Base-by-base conservation (phyloP, 2,113 vertebrate genomes). In the Lagopus leucura region DNA sequence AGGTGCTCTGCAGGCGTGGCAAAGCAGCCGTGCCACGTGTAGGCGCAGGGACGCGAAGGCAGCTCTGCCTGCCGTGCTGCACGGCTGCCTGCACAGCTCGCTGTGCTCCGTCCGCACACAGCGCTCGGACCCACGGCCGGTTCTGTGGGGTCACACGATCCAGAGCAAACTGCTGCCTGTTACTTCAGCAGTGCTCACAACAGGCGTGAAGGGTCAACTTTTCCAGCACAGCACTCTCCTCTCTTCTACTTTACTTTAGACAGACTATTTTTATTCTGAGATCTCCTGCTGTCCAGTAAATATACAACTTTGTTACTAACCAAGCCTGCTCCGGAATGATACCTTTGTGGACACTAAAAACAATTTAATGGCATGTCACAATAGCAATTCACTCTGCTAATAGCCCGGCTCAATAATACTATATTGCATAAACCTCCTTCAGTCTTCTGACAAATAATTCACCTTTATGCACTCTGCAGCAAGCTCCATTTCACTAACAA, bases 261-360 rank as follows among this genome's bases (percentile, higher is more conserved):
- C 80, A 97, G 43, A 91, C 94, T 92, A 74, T 95, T 98, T 95
- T 96, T 90, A 90, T 97, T 97, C 95, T 50, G 42, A 97, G 97
- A 98, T 97, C 97, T 97, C 96, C 95, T 96, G 96, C 97, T 98
- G 97, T 98, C 98, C 98, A 97, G 97, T 96, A 98, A 98, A 98
- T 98, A 98, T 98, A 98, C 96, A 98, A 97, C 97, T 97, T 97
- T 97, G 97, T 97, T 98, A 96, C 97, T 97, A 98, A 98, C 97
- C 97, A 96, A 97, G 97, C 97, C 97, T 97, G 97, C 96, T 97
- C 84, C 95, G 95, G 97, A 98, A 98, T 97, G 97, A 98, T 98
- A 98, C 98, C 97, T 98, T 96, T 97, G 98, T 98, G 98, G 97
- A 98, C 97, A 98, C 97, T 98, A 98, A 98, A 98, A 98, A 98